Evolutionary conservation across 2,113 vertebrate species (phyloP), one percentile per base, ranked within the genome.

Genomic region (Istiophorus platypterus): DNA sequence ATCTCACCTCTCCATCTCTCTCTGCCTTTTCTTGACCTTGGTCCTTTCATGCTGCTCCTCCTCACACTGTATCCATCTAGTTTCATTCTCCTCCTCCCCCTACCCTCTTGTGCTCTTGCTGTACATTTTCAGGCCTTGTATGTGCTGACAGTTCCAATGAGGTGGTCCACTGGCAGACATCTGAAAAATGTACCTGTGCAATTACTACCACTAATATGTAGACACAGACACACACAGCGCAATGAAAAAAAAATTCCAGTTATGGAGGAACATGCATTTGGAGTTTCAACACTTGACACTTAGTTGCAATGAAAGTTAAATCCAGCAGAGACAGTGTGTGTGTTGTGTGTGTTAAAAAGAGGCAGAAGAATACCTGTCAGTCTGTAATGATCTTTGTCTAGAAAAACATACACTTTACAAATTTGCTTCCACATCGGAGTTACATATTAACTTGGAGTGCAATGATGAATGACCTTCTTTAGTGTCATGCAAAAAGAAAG

Each of bases 111-210:
- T 17, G 13, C 54, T 67, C 51, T n/a, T 62, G 56, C 56, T 57
- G 68, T 88, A 87, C 37, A 2, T 85, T 91, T 88, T 81, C 31
- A 84, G 70, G 37, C 47, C 81, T 67, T 81, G 79, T 88, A 80
- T 83, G 90, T 90, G 92, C 81, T 93, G 92, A 94, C 91, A 94
- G 89, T 81, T 52, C 68, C 87, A 91, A 88, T 87, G 85, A 90
- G 90, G 89, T 89, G 84, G 81, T 91, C 89, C 75, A 61, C 80
- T 59, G 72, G 66, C 76, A 92, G 89, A 93, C 91, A 90, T 92
- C 85, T 88, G 58, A 94, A 94, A 93, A 93, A 93, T 92, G 90
- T 90, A 88, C 86, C 72, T 71, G 78, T 54, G 83, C 82, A 89
- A 89, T 93, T 90, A 92, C 74, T 51, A 68, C 65, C n/a, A n/a